Percentiles rank a stretch among this genome's conserved stretches.
These are phyloP conservation scores for Ariolimax columbianus DNA, from an alignment of 2,888 invertebrate genomes.

Conservation along the genomic window DNA sequence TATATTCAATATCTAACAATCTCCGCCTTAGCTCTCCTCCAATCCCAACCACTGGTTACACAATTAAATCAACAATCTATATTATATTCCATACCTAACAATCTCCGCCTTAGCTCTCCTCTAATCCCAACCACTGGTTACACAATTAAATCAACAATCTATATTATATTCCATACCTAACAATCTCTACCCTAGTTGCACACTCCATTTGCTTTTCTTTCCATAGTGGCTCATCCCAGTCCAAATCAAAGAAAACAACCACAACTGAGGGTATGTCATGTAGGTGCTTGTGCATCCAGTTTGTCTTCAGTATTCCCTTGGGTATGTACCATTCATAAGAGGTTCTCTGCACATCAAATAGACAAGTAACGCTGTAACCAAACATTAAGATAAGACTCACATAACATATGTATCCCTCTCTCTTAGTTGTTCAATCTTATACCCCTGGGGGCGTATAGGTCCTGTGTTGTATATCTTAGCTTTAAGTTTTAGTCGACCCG, in stretches of 20 bases:
- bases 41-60: conserved; percentile 79
- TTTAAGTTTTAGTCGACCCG: too few relatives aligned
- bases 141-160: not conserved
- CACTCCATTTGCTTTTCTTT: conserved; percentile 96
- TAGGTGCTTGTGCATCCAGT: conserved; percentile 96
- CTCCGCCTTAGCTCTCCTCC: conserved; percentile 79
- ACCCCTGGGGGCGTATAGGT: too few relatives aligned
- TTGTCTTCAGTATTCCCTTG: conserved; percentile 91
- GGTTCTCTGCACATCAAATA: conserved; percentile 82
- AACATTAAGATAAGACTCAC: not conserved
- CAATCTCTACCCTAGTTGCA: conserved; percentile 89
- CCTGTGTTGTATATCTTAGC: too few relatives aligned
- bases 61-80: not conserved
- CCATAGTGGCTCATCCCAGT: conserved; percentile 97
- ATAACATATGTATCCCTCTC: too few relatives aligned
- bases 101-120: not conserved
- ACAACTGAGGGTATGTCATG: conserved; percentile 93
- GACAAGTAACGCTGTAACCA: not conserved
- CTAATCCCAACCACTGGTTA: not conserved
- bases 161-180: conserved; percentile 77
- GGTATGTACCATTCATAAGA: conserved; percentile 95
- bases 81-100: too few relatives aligned
- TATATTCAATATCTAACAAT: too few relatives aligned
- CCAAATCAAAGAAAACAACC: conserved; percentile 96
- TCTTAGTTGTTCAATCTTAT: too few relatives aligned